Percentiles rank a stretch among this genome's conserved stretches.
phyloP scores from a whole-genome alignment of 2,888 invertebrate genomes.

The Saturnia japonica region DNA sequence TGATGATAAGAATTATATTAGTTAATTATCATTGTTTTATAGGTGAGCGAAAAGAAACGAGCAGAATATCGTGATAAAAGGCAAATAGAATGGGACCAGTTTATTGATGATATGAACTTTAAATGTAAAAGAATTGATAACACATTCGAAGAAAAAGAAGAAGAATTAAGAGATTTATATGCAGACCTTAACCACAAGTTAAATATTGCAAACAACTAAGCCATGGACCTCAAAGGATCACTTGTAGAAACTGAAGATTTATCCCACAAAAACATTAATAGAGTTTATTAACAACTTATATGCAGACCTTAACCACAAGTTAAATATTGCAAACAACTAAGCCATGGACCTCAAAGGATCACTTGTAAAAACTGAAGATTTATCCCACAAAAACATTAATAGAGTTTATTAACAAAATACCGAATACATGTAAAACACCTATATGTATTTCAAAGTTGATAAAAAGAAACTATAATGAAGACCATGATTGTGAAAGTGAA shows the following conservation, averaged over 20 bases:
- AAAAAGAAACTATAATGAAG: conserved; percentile 25
- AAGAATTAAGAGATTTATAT: conserved; percentile 88
- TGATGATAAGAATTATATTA: neutral
- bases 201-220: conserved; percentile 79
- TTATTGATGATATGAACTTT: conserved; percentile 89
- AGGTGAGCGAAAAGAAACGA: conserved; percentile 53
- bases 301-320: conserved; percentile 87
- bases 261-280: no score
- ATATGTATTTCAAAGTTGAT: conserved; percentile 69
- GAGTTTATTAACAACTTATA: no score
- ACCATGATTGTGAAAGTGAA: conserved; percentile 28
- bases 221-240: conserved; percentile 80
- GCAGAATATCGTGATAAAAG: conserved; percentile 59
- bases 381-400: conserved; percentile 83
- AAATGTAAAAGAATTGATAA: conserved; percentile 89
- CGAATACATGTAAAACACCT: conserved; percentile 75
- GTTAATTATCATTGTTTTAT: neutral
- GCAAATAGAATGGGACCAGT: conserved; percentile 86
- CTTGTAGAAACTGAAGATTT: conserved; percentile 86
- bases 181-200: conserved; percentile 88
- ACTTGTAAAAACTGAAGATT: conserved; percentile 83
- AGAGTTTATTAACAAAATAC: conserved; percentile 77
- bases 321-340: conserved; percentile 80
- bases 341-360: conserved; percentile 80
- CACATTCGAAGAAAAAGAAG: conserved; percentile 90